Conservation (phyloP, 2,888 invertebrate species). For the Calameuta idolon region DNA sequence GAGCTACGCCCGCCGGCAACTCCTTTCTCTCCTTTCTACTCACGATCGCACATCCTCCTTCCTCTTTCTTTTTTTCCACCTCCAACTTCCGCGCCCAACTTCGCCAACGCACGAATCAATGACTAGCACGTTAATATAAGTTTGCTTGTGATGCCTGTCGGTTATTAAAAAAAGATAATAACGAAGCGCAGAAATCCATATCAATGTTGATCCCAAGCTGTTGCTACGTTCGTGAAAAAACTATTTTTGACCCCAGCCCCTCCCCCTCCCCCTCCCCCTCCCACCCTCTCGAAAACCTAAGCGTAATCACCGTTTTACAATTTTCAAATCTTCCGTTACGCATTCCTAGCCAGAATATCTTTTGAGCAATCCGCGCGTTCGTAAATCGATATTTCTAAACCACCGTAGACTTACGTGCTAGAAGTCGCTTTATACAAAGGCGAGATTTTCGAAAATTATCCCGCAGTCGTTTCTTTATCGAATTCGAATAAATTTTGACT, state of each 20-base stretch:
- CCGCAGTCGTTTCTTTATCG: not conserved
- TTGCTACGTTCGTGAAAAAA: too few relatives aligned
- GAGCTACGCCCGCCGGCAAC: not conserved
- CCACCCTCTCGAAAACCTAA: too few relatives aligned
- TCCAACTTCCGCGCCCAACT: not conserved
- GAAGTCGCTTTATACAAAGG: not conserved
- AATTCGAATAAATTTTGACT: not conserved
- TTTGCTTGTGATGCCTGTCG: not conserved
- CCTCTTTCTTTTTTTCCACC: not conserved
- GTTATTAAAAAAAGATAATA: not conserved
- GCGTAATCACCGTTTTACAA: too few relatives aligned
- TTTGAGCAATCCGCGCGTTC: not conserved
- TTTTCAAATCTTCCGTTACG: not conserved
- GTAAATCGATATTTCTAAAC: not conserved
- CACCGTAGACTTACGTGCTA: not conserved
- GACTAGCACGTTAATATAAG: not conserved
- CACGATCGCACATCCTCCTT: conserved; percentile 4
- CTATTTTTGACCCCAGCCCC: too few relatives aligned
- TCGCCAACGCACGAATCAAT: not conserved
- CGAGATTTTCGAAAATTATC: not conserved
- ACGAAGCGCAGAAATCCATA: too few relatives aligned
- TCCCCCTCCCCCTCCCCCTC: too few relatives aligned
- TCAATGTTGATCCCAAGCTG: too few relatives aligned
- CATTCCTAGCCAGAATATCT: not conserved
- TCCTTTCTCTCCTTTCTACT: conserved; percentile 3